Evolutionary conservation across 1,140 invertebrate species (phyloP).

Genomic region (Sitophilus oryzae): DNA sequence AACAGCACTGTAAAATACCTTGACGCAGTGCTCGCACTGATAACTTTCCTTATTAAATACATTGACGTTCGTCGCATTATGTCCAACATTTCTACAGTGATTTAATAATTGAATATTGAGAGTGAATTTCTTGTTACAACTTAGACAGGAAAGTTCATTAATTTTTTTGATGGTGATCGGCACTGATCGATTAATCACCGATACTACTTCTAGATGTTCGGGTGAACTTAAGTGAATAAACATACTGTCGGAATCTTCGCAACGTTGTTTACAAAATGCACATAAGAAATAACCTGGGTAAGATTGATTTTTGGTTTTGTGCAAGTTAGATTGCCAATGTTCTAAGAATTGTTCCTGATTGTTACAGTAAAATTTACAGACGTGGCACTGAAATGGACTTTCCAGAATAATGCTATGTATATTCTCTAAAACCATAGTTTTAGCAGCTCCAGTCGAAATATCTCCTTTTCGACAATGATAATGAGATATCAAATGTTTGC

Average conservation of each 20-base stretch:
- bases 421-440: slow-evolving; percentile 64
- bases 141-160: slow-evolving; percentile 53
- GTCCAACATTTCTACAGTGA: slow-evolving; percentile 54
- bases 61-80: slow-evolving; percentile 34
- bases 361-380: slow-evolving; percentile 81
- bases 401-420: slow-evolving; percentile 70
- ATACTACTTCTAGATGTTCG: slow-evolving; percentile 63
- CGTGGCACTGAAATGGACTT: slow-evolving; percentile 75
- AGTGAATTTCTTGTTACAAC: slow-evolving; percentile 57
- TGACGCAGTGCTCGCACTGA: slow-evolving; percentile 52
- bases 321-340: slow-evolving; percentile 66
- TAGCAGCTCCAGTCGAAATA: slow-evolving; percentile 48
- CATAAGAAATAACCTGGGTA: slow-evolving; percentile 62
- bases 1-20: slow-evolving; percentile 53
- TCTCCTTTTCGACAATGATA: slow-evolving; percentile 70
- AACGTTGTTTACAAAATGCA: slow-evolving; percentile 67
- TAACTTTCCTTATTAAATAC: slow-evolving; percentile 17
- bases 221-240: slow-evolving; percentile 59
- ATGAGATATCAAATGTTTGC: slow-evolving; percentile 77
- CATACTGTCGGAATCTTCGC: slow-evolving; percentile 60
- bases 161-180: slow-evolving; percentile 72
- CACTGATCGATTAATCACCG: slow-evolving; percentile 69
- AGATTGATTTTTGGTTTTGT: slow-evolving; percentile 45
- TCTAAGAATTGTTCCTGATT: slow-evolving; percentile 62
- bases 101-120: slow-evolving; percentile 64